Percentiles rank a stretch among this genome's conserved stretches.
phyloP scores from a whole-genome alignment of 2,888 invertebrate species.

The Sphinx pinastri region DNA sequence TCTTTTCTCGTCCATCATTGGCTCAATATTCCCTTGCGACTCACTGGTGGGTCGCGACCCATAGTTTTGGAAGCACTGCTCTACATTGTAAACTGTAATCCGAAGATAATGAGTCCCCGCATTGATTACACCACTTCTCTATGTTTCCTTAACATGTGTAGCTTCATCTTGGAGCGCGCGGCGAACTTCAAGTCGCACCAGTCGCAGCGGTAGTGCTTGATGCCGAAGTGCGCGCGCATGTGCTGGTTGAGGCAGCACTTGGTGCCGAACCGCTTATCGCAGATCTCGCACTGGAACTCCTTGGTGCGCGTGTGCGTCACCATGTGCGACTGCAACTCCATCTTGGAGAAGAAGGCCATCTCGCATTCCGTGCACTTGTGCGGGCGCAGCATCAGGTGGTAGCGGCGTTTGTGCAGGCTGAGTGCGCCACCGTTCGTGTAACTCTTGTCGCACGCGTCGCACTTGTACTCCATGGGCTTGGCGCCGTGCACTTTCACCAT shows the following conservation, averaged over 20 bases:
- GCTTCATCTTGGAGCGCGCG: conserved; percentile 25
- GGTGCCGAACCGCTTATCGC: conserved; percentile 50
- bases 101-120: no score
- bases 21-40: no score
- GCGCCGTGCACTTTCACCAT: conserved; percentile 52
- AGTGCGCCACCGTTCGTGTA: conserved; percentile 46
- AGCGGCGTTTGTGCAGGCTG: conserved; percentile 50
- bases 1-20: no score
- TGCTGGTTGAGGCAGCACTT: conserved; percentile 47
- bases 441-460: conserved; percentile 53
- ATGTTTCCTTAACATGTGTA: conserved; percentile 40
- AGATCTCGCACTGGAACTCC: conserved; percentile 60
- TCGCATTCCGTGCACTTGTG: conserved; percentile 68
- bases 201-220: conserved; percentile 44
- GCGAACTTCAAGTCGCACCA: conserved; percentile 35
- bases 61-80: no score
- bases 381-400: conserved; percentile 64
- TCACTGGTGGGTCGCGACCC: no score
- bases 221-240: conserved; percentile 48
- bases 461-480: conserved; percentile 44
- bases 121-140: conserved; percentile 47
- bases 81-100: no score
- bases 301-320: conserved; percentile 61
- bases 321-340: conserved; percentile 49
- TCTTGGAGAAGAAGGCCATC: conserved; percentile 52